phyloP scores from a whole-genome alignment of 1,140 invertebrate genomes.

The Hyles euphorbiae region DNA sequence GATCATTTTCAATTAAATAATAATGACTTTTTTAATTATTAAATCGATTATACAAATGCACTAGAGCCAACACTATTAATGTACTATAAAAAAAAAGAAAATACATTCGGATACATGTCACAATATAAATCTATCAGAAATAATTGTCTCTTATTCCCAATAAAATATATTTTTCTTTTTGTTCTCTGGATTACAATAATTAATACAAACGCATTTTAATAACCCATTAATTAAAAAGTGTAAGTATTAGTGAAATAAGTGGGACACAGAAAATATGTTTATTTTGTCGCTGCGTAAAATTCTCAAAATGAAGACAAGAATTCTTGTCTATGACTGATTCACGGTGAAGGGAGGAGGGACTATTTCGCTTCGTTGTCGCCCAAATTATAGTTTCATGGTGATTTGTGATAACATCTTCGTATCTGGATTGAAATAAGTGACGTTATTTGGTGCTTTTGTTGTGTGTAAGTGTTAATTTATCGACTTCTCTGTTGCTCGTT shows the following conservation, averaged over 20 bases:
- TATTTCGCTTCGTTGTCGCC: slow-evolving; percentile 71
- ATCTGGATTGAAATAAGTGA: slow-evolving; percentile 55
- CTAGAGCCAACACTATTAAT: too few species aligned
- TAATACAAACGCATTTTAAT: too few species aligned
- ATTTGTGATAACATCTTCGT: slow-evolving; percentile 48
- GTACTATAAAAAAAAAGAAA: too few species aligned
- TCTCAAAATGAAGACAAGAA: slow-evolving; percentile 1
- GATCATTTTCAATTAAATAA: not conserved
- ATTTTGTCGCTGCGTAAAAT: slow-evolving; percentile 1
- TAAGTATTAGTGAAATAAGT: too few species aligned
- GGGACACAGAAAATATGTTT: not conserved
- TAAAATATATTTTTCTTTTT: too few species aligned
- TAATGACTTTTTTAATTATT: too few species aligned
- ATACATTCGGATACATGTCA: not conserved
- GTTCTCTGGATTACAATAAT: too few species aligned
- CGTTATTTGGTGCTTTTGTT: slow-evolving; percentile 40
- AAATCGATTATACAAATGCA: too few species aligned
- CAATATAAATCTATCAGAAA: not conserved
- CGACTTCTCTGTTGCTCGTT: slow-evolving; percentile 27
- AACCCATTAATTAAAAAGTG: too few species aligned
- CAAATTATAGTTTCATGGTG: slow-evolving; percentile 51
- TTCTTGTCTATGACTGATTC: slow-evolving; percentile 57
- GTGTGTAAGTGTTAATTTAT: slow-evolving; percentile 38
- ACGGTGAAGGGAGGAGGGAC: slow-evolving; percentile 69
- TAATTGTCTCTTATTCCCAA: too few species aligned